phyloP scores from a whole-genome alignment of 2,113 vertebrate species.

The Epinephelus cyanopodus region DNA sequence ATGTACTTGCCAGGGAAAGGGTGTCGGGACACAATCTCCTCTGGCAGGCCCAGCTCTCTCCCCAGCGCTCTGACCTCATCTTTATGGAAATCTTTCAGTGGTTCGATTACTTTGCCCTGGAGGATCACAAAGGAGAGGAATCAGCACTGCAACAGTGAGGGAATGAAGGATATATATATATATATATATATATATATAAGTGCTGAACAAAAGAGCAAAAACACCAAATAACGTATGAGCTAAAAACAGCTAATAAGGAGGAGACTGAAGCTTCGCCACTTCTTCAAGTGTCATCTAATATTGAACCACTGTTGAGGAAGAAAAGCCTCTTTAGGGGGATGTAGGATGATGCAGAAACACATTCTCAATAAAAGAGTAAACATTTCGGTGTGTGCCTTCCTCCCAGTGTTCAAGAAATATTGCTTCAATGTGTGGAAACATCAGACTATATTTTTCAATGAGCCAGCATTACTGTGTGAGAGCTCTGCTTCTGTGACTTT shows the following conservation, averaged over 20 bases:
- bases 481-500: not conserved
- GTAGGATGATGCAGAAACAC: not conserved
- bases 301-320: not conserved
- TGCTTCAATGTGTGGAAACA: not conserved
- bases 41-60: slow-evolving; percentile 95
- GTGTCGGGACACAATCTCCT: slow-evolving; percentile 95
- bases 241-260: not conserved
- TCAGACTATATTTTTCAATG: not conserved
- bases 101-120: slow-evolving; percentile 98
- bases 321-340: not conserved
- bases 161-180: not conserved
- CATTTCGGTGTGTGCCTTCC: not conserved
- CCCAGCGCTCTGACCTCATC: slow-evolving; percentile 97
- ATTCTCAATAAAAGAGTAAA: not conserved
- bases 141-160: slow-evolving; percentile 35
- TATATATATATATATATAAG: slow-evolving; percentile 5
- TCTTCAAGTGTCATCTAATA: not conserved
- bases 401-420: not conserved
- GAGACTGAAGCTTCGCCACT: too few relatives aligned
- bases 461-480: not conserved
- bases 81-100: slow-evolving; percentile 98
- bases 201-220: not conserved
- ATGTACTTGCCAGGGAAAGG: slow-evolving; percentile 93
- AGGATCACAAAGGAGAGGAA: slow-evolving; percentile 39
- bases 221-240: not conserved